Evolutionary conservation across 2,888 invertebrate genomes (phyloP), one percentile per base, ranked within the genome.

Genomic region (Tetranychus truncatus): DNA sequence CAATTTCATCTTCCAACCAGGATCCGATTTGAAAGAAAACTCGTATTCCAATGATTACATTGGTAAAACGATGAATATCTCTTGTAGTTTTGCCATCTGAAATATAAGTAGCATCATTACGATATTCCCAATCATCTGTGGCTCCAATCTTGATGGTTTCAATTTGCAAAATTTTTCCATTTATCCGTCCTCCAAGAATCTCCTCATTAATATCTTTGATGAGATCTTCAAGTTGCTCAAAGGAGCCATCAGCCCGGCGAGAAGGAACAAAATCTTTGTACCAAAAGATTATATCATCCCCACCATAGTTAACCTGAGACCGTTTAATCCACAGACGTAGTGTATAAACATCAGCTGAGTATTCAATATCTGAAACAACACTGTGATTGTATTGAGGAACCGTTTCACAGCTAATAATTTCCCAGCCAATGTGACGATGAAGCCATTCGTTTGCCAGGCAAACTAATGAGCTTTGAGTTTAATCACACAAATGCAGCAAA

Each of bases 151-250:
- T 21, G 15, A 75, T 20, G 66, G 75, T 75, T 46, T 76, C 76
- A 20, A 76, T 74, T 65, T 75, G 65, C 15, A 76, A 72, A 20
- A 76, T 76, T 44, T 67, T 73, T 18, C 76, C 76, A 11, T 75
- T 74, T 3, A 76, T 44, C 45, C 74, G 24, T 21, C 73, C 69
- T 5, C 24, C 44, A 2, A n/a, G 69, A 1, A 75, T 75, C 5
- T 72, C 66, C 34, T 73, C 69, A 46, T 76, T 76, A 24, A 75
- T 44, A 21, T 45, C 34, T 9, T 66, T 20, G 11, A 76, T 75
- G 7, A 76, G 55, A 45, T 76, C 76, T 15, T 76, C 76, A 21
- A 76, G 44, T n/a, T 65, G 66, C 45, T 74, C 73, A 72, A 76
- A 76, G 11, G 69, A 24, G 1, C 21, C 20, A 69, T 69, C 69